These are phyloP conservation scores for Odobenus rosmarus DNA, from an alignment of 2,113 vertebrate species.

Conservation along the genomic window DNA sequence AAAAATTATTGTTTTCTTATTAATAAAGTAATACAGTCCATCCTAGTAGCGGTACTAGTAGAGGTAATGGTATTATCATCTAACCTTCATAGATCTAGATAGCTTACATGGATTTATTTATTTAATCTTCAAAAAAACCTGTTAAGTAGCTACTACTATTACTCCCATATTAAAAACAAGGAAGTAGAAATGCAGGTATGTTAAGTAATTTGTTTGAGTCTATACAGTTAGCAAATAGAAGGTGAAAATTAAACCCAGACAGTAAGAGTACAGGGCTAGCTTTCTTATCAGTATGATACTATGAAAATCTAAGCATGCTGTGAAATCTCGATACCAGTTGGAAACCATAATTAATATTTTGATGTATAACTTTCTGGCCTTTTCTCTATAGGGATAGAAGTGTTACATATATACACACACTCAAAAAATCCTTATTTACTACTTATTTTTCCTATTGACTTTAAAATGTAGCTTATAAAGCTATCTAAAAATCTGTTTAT, in stretches of 20 bases:
- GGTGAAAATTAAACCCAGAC: neutral
- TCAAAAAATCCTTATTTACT: neutral
- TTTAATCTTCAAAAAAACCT: neutral
- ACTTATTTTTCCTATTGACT: slow-evolving; percentile 6
- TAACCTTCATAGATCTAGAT: neutral
- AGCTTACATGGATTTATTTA: neutral
- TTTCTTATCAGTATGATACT: neutral
- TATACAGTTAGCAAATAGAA: neutral
- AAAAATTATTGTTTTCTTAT: neutral
- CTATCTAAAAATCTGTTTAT: neutral
- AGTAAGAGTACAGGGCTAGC: neutral
- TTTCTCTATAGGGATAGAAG: neutral
- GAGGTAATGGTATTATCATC: neutral
- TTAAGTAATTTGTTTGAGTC: neutral
- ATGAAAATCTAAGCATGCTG: neutral
- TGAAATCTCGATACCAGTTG: neutral
- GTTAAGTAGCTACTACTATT: neutral
- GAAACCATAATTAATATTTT: slow-evolving; percentile 36
- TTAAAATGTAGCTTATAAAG: neutral
- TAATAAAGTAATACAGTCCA: neutral
- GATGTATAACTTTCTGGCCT: neutral
- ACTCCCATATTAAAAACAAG: neutral
- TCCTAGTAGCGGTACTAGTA: neutral
- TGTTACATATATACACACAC: neutral
- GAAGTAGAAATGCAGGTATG: neutral